Evolutionary conservation across 1,140 invertebrate genomes (phyloP).

Genomic region (Saccostrea glomerata): DNA sequence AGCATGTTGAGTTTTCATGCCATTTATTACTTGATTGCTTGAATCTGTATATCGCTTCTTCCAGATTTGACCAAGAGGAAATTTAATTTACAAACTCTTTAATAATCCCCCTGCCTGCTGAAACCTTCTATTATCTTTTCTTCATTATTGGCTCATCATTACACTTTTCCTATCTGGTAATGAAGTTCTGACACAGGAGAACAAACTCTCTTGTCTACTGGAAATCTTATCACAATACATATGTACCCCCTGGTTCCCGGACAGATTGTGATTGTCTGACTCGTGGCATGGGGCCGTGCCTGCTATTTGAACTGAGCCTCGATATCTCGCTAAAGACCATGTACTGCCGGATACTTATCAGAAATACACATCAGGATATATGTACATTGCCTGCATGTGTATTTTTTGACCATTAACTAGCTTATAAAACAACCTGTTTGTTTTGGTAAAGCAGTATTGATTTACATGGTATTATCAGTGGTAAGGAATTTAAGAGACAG

Average conservation of each 20-base stretch:
- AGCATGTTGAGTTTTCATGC: too few species aligned
- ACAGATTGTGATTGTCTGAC: constrained; percentile 19
- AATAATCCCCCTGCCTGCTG: background rate
- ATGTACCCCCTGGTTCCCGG: background rate
- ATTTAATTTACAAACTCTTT: background rate
- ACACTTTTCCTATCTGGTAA: background rate
- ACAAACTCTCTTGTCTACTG: background rate
- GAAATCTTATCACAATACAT: constrained; percentile 15
- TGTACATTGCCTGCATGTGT: constrained; percentile 2
- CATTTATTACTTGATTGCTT: too few species aligned
- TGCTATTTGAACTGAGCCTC: background rate
- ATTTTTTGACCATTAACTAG: constrained; percentile 17
- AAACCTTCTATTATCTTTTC: background rate
- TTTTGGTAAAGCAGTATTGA: background rate
- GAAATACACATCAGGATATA: constrained; percentile 5
- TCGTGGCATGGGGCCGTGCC: constrained; percentile 7
- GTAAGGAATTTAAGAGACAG: background rate
- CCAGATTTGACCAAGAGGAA: background rate
- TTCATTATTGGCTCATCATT: background rate
- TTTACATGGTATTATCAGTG: background rate
- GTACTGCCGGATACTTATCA: background rate
- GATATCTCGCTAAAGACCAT: background rate
- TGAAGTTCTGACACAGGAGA: background rate
- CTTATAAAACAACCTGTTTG: background rate
- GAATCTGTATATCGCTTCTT: too few species aligned